phyloP scores from a whole-genome alignment of 53 echinoderm and acorn worm species.

The Pentamera pediparva region DNA sequence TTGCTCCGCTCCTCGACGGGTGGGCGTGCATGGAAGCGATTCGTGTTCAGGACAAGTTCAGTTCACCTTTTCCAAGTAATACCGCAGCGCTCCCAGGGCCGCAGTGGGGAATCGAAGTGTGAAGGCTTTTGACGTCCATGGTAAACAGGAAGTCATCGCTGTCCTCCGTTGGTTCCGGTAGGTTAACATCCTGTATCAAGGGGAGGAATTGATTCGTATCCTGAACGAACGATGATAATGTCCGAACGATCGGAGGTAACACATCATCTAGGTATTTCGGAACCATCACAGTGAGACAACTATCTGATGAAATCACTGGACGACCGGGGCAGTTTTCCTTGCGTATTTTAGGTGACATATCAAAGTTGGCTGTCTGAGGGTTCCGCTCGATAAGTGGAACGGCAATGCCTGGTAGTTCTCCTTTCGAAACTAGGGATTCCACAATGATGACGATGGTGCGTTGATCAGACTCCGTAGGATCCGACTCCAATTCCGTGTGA shows the following conservation, averaged over 20 bases:
- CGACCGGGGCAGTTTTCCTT: slow-evolving; percentile 29
- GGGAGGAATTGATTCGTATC: slow-evolving; percentile 29
- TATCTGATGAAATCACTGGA: slow-evolving; percentile 30
- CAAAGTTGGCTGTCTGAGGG: slow-evolving; percentile 14
- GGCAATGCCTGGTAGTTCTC: too few relatives aligned
- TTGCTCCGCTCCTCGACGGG: too few relatives aligned
- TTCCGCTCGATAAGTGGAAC: neutral
- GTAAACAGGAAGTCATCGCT: too few relatives aligned
- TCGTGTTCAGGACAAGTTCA: too few relatives aligned
- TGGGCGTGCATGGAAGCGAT: too few relatives aligned
- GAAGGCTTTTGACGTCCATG: too few relatives aligned
- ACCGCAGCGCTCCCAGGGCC: too few relatives aligned
- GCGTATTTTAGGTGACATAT: slow-evolving; percentile 31
- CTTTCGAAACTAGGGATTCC: too few relatives aligned
- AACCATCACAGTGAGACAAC: slow-evolving; percentile 34
- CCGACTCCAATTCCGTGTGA: neutral
- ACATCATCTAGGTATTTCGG: slow-evolving; percentile 11
- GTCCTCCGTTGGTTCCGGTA: neutral
- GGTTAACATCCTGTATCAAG: neutral
- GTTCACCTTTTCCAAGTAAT: too few relatives aligned
- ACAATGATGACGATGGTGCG: neutral
- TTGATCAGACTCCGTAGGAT: neutral
- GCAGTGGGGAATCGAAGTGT: too few relatives aligned
- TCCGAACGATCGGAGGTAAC: neutral
- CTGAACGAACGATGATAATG: slow-evolving; percentile 26